Evolutionary conservation across 53 echinoderm and acorn worm genomes (phyloP).

Genomic region (Zoroaster sp.): DNA sequence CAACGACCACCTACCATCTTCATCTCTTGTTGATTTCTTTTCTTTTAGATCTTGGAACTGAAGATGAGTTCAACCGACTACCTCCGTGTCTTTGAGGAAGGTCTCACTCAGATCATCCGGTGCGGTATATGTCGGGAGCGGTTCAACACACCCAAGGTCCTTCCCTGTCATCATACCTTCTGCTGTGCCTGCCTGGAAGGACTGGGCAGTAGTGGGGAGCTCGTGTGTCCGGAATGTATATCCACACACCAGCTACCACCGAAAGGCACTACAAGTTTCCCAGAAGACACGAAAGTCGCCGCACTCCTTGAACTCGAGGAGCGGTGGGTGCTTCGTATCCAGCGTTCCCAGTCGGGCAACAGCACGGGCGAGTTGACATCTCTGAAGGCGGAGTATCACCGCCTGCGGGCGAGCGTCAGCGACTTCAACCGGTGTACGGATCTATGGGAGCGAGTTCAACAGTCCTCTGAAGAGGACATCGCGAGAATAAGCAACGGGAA

Average conservation of each 20-base stretch:
- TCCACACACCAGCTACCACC: conserved; percentile 18
- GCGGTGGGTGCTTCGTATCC: conserved; percentile 3
- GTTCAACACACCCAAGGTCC: conserved; percentile 21
- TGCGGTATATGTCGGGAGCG: conserved; percentile 50
- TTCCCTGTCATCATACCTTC: conserved; percentile 52
- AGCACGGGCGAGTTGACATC: background rate
- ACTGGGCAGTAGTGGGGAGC: conserved; percentile 47
- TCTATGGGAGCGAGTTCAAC: conserved; percentile 46
- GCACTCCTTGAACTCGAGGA: conserved; percentile 34
- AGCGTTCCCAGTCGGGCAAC: background rate
- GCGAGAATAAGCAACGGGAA: conserved; percentile 1
- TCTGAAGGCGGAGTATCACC: conserved; percentile 27
- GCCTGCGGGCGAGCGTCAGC: background rate
- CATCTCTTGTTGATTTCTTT: no score
- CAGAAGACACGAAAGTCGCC: conserved; percentile 5
- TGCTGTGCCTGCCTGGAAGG: conserved; percentile 40
- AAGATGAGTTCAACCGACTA: conserved; percentile 33
- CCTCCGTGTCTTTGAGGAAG: conserved; percentile 15
- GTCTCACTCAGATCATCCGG: background rate
- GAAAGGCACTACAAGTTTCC: background rate
- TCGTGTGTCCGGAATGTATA: conserved; percentile 61
- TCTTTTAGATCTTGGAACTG: background rate
- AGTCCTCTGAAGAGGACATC: conserved; percentile 21
- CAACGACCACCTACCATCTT: no score
- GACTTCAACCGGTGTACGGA: conserved; percentile 46